A percentile compares a stretch with the other conserved stretches of the same genome.
phyloP scores from a whole-genome alignment of 2,888 invertebrate species.

The Tipula confusa region DNA sequence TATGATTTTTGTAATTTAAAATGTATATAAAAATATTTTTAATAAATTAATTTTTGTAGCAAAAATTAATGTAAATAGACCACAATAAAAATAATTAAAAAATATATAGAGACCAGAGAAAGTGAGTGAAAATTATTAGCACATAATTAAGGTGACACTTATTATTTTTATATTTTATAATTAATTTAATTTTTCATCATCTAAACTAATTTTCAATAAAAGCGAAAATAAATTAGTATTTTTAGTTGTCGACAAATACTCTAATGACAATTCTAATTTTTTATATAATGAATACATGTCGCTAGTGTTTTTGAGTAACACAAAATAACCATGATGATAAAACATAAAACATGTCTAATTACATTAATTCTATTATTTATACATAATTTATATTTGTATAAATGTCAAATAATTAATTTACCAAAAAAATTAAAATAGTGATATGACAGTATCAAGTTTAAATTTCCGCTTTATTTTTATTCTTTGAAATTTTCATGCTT shows the following conservation, averaged over 20 bases:
- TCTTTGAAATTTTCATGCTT: background rate
- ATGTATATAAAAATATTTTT: background rate
- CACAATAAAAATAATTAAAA: background rate
- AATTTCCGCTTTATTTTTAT: background rate
- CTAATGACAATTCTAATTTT: background rate
- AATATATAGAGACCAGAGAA: slow-evolving; percentile 21
- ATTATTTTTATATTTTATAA: background rate
- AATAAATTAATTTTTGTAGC: background rate
- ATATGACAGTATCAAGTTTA: background rate
- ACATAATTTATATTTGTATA: background rate
- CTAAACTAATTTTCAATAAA: background rate
- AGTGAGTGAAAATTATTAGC: background rate
- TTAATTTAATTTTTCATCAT: slow-evolving; percentile 15
- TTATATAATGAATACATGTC: background rate
- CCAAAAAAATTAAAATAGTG: background rate
- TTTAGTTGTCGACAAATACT: background rate
- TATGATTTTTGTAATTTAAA: background rate
- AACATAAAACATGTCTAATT: background rate
- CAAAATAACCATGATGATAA: background rate
- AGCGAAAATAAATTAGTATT: background rate
- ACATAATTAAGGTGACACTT: background rate
- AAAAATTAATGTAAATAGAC: slow-evolving; percentile 15
- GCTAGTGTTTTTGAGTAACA: background rate
- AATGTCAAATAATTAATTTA: background rate
- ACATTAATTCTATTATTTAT: background rate